Evolutionary conservation across 2,888 invertebrate genomes (phyloP), one percentile per base, ranked within the genome.

Genomic region (Caradrina clavipalpis): DNA sequence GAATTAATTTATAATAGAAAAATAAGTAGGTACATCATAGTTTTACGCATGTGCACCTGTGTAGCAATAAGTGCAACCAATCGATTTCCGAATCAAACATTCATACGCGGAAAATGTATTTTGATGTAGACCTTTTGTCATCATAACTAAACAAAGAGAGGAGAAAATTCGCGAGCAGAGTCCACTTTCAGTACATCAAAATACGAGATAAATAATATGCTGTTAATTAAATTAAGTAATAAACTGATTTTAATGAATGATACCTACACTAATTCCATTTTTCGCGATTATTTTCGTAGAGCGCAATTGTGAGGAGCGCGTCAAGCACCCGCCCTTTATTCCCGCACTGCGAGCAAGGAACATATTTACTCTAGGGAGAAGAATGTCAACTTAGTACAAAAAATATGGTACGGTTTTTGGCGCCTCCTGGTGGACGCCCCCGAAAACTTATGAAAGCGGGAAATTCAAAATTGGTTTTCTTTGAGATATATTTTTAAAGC

Each of bases 61-160:
- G 15, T n/a, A 31, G 56, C n/a, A 1, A 45, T 58, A 55, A 76
- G 58, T 76, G 77, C 81, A 81, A 62, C 55, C 62, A 70, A 77
- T 78, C 77, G 77, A 82, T 68, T 56, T 21, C 45, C 55, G 45
- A 81, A 69, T 69, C 62, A 61, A 77, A 74, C 76, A 80, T 76
- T 73, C 78, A 72, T 63, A 81, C 59, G 55, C 69, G 56, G 55
- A 80, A 73, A 60, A 67, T 63, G 64, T 76, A 73, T 74, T 78
- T 72, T 78, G 75, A 85, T 72, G 63, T 15, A 61, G 58, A 75
- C 51, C 72, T 69, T 69, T 77, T n/a, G n/a, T n/a, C n/a, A 67
- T 70, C 64, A 73, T 74, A 76, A 11, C 71, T 75, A 72, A 82
- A 88, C 89, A 90, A 90, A 90, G 89, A 85, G 76, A 88, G 78